These are phyloP conservation scores for Fratercula arctica DNA, from an alignment of 2,797 vertebrate species.

Conservation along the genomic window DNA sequence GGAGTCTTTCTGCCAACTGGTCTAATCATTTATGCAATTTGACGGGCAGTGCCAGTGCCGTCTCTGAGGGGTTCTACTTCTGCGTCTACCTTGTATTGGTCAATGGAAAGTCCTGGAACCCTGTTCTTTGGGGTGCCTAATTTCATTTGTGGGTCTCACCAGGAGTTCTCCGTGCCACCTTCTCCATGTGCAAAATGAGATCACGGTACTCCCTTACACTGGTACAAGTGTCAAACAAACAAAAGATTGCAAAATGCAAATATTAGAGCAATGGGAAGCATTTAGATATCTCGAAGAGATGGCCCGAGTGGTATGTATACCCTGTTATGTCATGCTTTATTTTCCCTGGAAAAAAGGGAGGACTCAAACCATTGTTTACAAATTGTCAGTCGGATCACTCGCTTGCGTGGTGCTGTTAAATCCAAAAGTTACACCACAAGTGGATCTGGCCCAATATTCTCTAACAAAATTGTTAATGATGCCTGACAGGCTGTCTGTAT, in stretches of 20 bases:
- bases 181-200: neutral
- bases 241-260: neutral
- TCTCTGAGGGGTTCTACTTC: neutral
- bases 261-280: neutral
- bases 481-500: neutral
- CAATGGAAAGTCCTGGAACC: neutral
- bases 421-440: neutral
- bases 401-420: neutral
- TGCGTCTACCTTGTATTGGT: neutral
- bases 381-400: neutral
- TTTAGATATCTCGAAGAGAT: neutral
- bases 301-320: neutral
- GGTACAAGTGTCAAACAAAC: neutral
- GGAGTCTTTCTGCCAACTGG: neutral
- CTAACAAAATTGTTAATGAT: slow-evolving; percentile 26
- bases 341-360: neutral
- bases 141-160: neutral
- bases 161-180: neutral
- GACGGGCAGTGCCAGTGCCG: neutral
- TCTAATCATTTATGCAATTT: fast-evolving
- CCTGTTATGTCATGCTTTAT: neutral
- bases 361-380: neutral
- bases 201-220: fast-evolving
- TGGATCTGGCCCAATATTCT: neutral
- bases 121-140: neutral